Evolutionary conservation across 1,140 invertebrate genomes (phyloP), one percentile per base, ranked within the genome.

Genomic region (Vollenhovia emeryi): DNA sequence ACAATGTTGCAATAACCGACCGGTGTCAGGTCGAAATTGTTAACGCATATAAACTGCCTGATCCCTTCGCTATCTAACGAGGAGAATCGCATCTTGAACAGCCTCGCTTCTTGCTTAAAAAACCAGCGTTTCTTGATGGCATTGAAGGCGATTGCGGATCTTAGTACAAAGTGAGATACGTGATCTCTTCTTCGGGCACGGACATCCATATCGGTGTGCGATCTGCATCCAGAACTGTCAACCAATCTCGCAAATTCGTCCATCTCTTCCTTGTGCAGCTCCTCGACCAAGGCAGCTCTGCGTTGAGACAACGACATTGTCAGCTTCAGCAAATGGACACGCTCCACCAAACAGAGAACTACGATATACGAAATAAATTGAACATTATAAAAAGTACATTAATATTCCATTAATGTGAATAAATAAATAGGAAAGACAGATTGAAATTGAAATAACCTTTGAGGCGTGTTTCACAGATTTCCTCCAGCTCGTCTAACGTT

Each of bases 131-230:
- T 30, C 97, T 97, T 86, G 96, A 95, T 91, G 98, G 0, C 0
- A n/a, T 87, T n/a, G 11, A 74, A 79, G n/a, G 73, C 99, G 95
- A 98, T 99, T 6, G 98, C 98, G 50, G 99, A 94, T 83, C 98
- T 96, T 1, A 99, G 95, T 84, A 99, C 97, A 94, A 98, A 99
- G 94, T 99, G 99, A 3, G 98, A 98, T 60, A 99, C 96, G 91
- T 98, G 97, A 95, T 99, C 99, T 86, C 96, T 96, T 80, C 96
- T 95, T 78, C 97, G 95, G 5, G 96, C 96, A 90, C 96, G 95
- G 40, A 96, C 91, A 90, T 97, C 96, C 21, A 94, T 90, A 84
- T 97, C 96, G 8, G 93, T 93, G 40, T 95, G 93, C 3, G 93
- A 93, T 8, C 79, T 78, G 75, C 88, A 95, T 27, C 93, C 94